phyloP scores from a whole-genome alignment of 2,888 invertebrate species.

The Lasioglossum oenotherae region DNA sequence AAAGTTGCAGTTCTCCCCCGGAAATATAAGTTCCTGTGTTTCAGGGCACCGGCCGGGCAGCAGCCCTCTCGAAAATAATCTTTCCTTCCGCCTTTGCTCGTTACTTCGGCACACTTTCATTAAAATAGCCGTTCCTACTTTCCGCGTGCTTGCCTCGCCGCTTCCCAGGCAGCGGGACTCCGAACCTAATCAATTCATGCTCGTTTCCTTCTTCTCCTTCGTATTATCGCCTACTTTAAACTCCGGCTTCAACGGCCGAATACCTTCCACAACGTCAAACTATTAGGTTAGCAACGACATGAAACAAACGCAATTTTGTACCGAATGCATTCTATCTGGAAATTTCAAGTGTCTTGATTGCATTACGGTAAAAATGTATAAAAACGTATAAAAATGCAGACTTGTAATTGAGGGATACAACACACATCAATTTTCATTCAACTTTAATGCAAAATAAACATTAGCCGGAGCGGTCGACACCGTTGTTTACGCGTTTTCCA shows the following conservation, averaged over 20 bases:
- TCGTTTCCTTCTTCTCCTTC: background rate
- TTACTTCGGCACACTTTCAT: constrained; percentile 1
- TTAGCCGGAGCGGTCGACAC: too few species aligned
- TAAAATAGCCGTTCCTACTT: background rate
- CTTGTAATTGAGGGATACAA: too few species aligned
- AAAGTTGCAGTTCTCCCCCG: background rate
- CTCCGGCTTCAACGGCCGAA: background rate
- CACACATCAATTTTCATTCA: too few species aligned
- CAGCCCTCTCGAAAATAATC: constrained; percentile 1
- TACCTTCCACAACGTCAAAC: background rate
- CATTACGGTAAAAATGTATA: too few species aligned
- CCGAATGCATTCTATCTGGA: too few species aligned
- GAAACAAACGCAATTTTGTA: too few species aligned
- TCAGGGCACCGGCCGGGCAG: background rate
- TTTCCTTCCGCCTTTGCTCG: background rate
- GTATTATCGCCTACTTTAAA: background rate
- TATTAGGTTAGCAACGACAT: too few species aligned
- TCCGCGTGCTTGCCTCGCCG: background rate
- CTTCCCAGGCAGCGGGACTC: background rate
- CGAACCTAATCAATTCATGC: background rate
- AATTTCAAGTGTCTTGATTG: too few species aligned
- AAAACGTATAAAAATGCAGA: too few species aligned
- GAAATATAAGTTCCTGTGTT: constrained; percentile 10
- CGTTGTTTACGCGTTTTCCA: too few species aligned
- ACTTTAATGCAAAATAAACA: too few species aligned